Percentiles rank a stretch among this genome's conserved stretches.
Conservation (phyloP, 37 sponge, comb jelly and placozoan species). For the Theonella swinhoei region DNA sequence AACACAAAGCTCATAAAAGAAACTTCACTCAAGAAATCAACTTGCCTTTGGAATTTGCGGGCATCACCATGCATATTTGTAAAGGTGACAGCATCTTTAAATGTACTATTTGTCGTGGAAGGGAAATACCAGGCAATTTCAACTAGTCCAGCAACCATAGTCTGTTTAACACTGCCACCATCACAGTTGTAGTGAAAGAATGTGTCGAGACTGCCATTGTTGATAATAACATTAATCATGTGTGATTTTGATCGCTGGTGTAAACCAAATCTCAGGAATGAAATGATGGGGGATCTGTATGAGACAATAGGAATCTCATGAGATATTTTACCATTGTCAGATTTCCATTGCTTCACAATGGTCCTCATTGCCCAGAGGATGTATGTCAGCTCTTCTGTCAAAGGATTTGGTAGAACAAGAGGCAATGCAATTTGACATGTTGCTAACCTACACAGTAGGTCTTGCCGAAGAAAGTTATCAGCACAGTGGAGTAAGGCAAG, state of each 20-base stretch:
- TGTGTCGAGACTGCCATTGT: neutral
- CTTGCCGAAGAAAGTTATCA: conserved; percentile 44
- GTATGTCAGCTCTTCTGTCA: neutral
- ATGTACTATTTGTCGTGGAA: neutral
- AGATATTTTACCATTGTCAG: neutral
- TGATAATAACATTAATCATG: conserved; percentile 22
- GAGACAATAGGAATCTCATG: conserved; percentile 11
- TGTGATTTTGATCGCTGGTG: conserved; percentile 35
- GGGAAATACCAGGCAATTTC: conserved; percentile 47
- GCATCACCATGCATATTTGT: conserved; percentile 43
- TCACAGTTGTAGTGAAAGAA: conserved; percentile 43
- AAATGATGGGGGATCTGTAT: conserved; percentile 28
- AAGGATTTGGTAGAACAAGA: conserved; percentile 24
- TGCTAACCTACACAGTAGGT: conserved; percentile 9
- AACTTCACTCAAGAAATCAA: conserved; percentile 17
- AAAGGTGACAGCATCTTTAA: conserved; percentile 37
- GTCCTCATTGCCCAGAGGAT: conserved; percentile 26
- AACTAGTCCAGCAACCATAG: conserved; percentile 21
- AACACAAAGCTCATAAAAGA: conserved; percentile 15
- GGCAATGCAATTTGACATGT: conserved; percentile 38
- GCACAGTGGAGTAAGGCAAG: conserved; percentile 26
- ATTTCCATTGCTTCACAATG: conserved; percentile 38
- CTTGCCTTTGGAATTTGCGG: conserved; percentile 1
- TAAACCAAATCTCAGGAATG: conserved; percentile 37
- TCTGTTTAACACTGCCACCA: conserved; percentile 2